Percentiles rank a stretch among this genome's conserved stretches.
Evolutionary conservation across 1,140 invertebrate genomes (phyloP).

Genomic region (Nilaparvata lugens): DNA sequence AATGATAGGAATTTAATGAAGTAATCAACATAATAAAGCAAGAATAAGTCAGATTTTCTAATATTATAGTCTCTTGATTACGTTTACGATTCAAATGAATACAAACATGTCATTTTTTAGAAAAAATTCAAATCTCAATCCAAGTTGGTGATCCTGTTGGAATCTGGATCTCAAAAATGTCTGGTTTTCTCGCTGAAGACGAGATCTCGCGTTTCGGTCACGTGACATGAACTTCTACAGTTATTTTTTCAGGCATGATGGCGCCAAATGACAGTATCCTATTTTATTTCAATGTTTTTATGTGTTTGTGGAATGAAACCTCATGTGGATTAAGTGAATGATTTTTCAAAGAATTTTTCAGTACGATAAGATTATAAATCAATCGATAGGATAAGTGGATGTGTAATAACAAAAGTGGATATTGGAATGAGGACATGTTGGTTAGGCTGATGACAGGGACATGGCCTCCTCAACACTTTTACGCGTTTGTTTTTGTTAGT

Average conservation of each 20-base stretch:
- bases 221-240: constrained; percentile 42
- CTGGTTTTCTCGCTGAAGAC: constrained; percentile 21
- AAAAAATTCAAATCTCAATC: too few relatives aligned
- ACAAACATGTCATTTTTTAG: too few relatives aligned
- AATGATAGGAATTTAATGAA: too few relatives aligned
- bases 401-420: constrained; percentile 29
- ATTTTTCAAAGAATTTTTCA: constrained; percentile 8
- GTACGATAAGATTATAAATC: constrained; percentile 6
- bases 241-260: constrained; percentile 49
- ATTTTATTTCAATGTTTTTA: constrained; percentile 39
- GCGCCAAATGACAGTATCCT: constrained; percentile 45
- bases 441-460: constrained; percentile 37
- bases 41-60: too few relatives aligned
- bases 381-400: constrained; percentile 28
- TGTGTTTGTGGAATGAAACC: constrained; percentile 28
- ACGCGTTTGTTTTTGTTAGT: not conserved
- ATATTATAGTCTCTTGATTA: too few relatives aligned
- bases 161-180: constrained; percentile 26
- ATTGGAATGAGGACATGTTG: constrained; percentile 47
- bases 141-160: constrained; percentile 19
- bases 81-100: too few relatives aligned
- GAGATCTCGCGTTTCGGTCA: constrained; percentile 34
- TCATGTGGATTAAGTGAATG: constrained; percentile 10
- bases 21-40: too few relatives aligned
- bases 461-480: constrained; percentile 12